Conservation (phyloP, 2,113 vertebrate species). For the Menidia beryllina region DNA sequence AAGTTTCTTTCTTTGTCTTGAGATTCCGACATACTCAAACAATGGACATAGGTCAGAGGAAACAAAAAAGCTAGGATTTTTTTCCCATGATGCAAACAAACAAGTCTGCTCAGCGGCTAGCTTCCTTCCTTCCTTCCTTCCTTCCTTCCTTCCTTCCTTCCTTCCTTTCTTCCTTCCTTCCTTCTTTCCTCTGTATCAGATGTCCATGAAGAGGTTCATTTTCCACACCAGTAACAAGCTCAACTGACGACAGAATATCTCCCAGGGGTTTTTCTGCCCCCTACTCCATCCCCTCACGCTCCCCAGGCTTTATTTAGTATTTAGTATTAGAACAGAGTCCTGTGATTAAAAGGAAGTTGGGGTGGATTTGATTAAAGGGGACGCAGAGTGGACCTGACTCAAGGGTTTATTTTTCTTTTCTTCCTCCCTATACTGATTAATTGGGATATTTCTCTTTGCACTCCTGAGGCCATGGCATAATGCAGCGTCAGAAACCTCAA, state of each 20-base stretch:
- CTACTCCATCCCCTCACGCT: constrained; percentile 10
- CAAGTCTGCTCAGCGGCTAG: background rate
- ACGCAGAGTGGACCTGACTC: constrained; percentile 57
- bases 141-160: background rate
- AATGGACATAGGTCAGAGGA: background rate
- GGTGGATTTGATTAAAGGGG: constrained; percentile 70
- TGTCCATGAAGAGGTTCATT: constrained; percentile 61
- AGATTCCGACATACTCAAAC: background rate
- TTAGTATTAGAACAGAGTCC: constrained; percentile 63
- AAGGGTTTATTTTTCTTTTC: constrained; percentile 48
- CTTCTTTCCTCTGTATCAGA: constrained; percentile 35
- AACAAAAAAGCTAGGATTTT: background rate
- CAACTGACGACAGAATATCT: constrained; percentile 51
- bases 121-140: constrained; percentile 1
- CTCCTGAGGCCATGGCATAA: constrained; percentile 50
- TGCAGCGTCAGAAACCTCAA: constrained; percentile 62
- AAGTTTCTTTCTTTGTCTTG: constrained; percentile 7
- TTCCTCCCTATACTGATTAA: constrained; percentile 47
- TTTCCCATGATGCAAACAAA: background rate
- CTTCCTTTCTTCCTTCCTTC: background rate
- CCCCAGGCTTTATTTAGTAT: constrained; percentile 66
- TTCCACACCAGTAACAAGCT: constrained; percentile 59
- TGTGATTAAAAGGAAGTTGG: constrained; percentile 66
- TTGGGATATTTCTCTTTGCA: constrained; percentile 62
- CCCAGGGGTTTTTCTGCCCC: constrained; percentile 38